A percentile compares a stretch with the other conserved stretches of the same genome.
phyloP scores from a whole-genome alignment of 2,113 vertebrate species.

The Neodon shergylaensis region DNA sequence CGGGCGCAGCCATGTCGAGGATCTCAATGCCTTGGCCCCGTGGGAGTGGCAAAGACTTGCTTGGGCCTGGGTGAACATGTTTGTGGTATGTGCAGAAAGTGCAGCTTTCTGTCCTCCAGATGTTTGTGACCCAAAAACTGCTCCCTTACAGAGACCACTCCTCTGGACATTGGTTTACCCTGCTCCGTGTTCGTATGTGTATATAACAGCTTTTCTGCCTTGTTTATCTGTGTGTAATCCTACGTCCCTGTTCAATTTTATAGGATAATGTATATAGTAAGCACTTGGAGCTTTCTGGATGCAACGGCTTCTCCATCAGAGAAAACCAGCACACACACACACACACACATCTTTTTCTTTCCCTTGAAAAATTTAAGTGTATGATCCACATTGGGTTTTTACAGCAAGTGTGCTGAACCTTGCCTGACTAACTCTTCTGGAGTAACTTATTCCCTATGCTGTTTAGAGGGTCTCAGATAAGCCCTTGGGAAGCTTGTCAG shows the following conservation, averaged over 20 bases:
- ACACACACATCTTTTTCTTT: not conserved
- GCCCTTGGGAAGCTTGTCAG: conserved; percentile 44
- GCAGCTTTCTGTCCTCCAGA: not conserved
- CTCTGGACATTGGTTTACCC: not conserved
- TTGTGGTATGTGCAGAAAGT: not conserved
- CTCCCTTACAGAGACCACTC: not conserved
- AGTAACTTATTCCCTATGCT: not conserved
- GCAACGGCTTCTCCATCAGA: not conserved
- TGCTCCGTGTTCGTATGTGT: not conserved
- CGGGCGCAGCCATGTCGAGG: not conserved
- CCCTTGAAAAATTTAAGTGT: not conserved
- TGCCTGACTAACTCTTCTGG: not conserved
- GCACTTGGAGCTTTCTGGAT: not conserved
- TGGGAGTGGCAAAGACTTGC: not conserved
- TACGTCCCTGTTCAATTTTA: not conserved
- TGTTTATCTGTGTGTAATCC: not conserved
- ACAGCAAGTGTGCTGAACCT: not conserved
- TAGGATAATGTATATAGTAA: not conserved
- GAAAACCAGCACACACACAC: not conserved
- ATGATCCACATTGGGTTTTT: not conserved
- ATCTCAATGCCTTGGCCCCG: not conserved
- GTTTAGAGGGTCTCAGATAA: not conserved
- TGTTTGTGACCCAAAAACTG: not conserved
- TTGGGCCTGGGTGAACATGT: too few species aligned
- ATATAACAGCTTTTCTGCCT: not conserved